A percentile compares a stretch with the other conserved stretches of the same genome.
Evolutionary conservation across 2,113 vertebrate species (phyloP).

Genomic region (Megaptera novaeangliae): DNA sequence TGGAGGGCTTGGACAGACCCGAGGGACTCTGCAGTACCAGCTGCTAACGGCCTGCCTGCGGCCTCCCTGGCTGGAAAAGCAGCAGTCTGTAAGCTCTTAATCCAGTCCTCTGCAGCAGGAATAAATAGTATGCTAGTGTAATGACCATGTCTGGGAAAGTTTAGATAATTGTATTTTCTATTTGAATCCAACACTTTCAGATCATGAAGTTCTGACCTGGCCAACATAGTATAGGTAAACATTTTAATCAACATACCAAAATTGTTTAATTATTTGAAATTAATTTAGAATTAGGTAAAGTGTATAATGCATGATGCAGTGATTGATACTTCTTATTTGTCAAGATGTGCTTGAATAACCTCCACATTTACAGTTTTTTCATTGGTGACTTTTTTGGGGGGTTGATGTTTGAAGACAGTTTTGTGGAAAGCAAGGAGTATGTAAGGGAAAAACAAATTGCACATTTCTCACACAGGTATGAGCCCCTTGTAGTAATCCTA

Average conservation of each 20-base stretch:
- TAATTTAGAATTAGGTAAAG: background rate
- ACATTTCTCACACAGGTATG: background rate
- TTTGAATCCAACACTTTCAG: background rate
- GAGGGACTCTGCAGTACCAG: background rate
- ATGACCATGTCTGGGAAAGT: background rate
- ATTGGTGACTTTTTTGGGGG: background rate
- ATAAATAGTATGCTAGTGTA: too few relatives aligned
- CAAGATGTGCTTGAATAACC: background rate
- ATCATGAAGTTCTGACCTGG: background rate
- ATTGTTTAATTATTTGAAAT: background rate
- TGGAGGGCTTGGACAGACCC: background rate
- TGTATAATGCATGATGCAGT: background rate
- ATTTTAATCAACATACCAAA: background rate
- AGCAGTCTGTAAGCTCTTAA: too few relatives aligned
- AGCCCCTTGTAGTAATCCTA: background rate
- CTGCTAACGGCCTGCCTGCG: background rate
- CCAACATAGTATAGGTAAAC: background rate
- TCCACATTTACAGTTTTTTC: background rate
- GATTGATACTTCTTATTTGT: background rate
- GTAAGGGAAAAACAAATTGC: background rate
- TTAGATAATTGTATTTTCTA: background rate
- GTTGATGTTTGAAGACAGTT: background rate
- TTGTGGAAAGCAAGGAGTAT: background rate
- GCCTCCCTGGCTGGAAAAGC: background rate
- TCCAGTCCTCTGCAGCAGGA: background rate